A percentile compares a stretch with the other conserved stretches of the same genome.
These are phyloP conservation scores for Patella caerulea DNA, from an alignment of 2,888 invertebrate genomes.

Conservation along the genomic window DNA sequence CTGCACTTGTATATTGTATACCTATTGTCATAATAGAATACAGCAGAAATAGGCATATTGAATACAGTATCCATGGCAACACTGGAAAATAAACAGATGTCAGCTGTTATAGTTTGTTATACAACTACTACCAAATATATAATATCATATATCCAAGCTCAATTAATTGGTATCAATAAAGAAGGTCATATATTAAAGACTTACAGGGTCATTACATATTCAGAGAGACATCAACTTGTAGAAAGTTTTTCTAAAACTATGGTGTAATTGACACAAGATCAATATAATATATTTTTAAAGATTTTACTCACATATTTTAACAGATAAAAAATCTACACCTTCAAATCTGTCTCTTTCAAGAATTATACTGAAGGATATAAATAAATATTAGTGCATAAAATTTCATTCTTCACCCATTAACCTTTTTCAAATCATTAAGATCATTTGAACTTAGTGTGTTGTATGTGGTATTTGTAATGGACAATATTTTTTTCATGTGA, in stretches of 20 bases:
- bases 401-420: too few species aligned
- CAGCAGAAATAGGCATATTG: slow-evolving; percentile 82
- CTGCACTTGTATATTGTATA: slow-evolving; percentile 84
- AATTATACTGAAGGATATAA: slow-evolving; percentile 42
- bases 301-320: slow-evolving; percentile 73
- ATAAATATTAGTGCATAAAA: too few species aligned
- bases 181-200: too few species aligned
- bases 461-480: too few species aligned
- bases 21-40: slow-evolving; percentile 84
- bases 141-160: too few species aligned
- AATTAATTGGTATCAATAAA: too few species aligned
- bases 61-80: slow-evolving; percentile 73
- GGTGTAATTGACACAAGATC: background rate
- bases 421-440: too few species aligned
- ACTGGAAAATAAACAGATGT: slow-evolving; percentile 48
- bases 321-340: slow-evolving; percentile 73
- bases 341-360: slow-evolving; percentile 80
- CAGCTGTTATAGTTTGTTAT: background rate
- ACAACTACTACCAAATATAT: too few species aligned
- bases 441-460: too few species aligned
- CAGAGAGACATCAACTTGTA: too few species aligned
- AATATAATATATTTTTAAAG: background rate
- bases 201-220: too few species aligned
- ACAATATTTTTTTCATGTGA: too few species aligned
- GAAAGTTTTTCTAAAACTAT: background rate